Percentiles rank a stretch among this genome's conserved stretches.
Conservation (phyloP, 2,888 invertebrate genomes). For the Acleris cristana region DNA sequence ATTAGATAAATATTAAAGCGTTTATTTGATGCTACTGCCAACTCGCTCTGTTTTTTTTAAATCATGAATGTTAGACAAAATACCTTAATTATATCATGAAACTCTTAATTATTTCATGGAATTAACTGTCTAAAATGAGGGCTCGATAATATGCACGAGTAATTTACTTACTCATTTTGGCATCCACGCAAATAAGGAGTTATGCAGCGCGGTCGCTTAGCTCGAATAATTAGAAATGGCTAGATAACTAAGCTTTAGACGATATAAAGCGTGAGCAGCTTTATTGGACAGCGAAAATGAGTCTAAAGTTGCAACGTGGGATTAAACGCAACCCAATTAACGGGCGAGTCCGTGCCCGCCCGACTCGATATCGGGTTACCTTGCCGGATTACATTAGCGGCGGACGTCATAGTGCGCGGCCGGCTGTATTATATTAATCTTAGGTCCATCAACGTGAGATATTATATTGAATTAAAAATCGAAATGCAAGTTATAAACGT, state of each 20-base stretch:
- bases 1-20: too few species aligned
- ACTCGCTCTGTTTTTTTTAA: too few species aligned
- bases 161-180: too few species aligned
- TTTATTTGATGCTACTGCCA: too few species aligned
- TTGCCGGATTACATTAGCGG: constrained; percentile 75
- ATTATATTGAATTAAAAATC: not conserved
- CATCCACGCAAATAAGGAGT: constrained; percentile 2
- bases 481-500: too few species aligned
- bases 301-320: constrained; percentile 75
- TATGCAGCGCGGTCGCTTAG: constrained; percentile 35
- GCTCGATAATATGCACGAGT: too few species aligned
- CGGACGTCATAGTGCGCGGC: constrained; percentile 61
- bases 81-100: too few species aligned
- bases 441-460: not conserved
- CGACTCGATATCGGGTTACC: constrained; percentile 78
- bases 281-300: constrained; percentile 68
- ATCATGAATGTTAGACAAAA: too few species aligned
- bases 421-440: constrained; percentile 16
- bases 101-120: too few species aligned
- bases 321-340: constrained; percentile 81
- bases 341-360: constrained; percentile 67
- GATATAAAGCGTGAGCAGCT: constrained; percentile 45
- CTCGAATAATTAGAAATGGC: constrained; percentile 46
- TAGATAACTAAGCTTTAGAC: constrained; percentile 38
- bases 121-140: too few species aligned